A percentile compares a stretch with the other conserved stretches of the same genome.
Conservation (phyloP, 2,888 invertebrate genomes). For the Orthosia gothica region DNA sequence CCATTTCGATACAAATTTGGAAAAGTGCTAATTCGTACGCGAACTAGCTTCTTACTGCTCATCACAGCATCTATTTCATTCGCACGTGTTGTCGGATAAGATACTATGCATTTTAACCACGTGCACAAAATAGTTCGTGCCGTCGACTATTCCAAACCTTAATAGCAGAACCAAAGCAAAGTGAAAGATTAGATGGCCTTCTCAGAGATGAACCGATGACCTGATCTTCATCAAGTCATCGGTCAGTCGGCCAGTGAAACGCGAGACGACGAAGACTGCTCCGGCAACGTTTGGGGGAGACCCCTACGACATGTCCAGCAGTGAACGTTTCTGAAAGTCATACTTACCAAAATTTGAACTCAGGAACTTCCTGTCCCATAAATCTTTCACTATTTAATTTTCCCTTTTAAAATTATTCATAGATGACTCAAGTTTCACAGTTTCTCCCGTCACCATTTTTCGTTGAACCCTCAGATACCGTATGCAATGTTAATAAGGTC, state of each 20-base stretch:
- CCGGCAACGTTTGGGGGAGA: too few species aligned
- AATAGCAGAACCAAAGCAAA: too few species aligned
- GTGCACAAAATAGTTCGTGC: too few species aligned
- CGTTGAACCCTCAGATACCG: conserved; percentile 65
- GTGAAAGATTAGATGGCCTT: not conserved
- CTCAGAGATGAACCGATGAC: not conserved
- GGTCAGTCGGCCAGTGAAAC: not conserved
- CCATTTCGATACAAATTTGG: too few species aligned
- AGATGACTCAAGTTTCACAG: conserved; percentile 50
- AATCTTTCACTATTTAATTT: not conserved
- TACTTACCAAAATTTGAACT: not conserved
- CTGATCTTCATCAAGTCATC: too few species aligned
- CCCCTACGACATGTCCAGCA: not conserved
- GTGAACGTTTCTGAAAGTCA: not conserved
- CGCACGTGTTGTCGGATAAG: too few species aligned
- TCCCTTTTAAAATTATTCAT: conserved; percentile 53
- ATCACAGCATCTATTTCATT: too few species aligned
- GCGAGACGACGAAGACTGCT: not conserved
- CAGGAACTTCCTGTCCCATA: not conserved
- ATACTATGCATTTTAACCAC: too few species aligned
- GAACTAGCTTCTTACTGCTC: too few species aligned
- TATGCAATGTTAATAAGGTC: conserved; percentile 67
- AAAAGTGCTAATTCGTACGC: too few species aligned
- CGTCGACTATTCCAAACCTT: too few species aligned
- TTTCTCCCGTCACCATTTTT: conserved; percentile 66